Evolutionary conservation across 2,888 invertebrate genomes (phyloP).

Genomic region (Nephrocerus scutellatus): DNA sequence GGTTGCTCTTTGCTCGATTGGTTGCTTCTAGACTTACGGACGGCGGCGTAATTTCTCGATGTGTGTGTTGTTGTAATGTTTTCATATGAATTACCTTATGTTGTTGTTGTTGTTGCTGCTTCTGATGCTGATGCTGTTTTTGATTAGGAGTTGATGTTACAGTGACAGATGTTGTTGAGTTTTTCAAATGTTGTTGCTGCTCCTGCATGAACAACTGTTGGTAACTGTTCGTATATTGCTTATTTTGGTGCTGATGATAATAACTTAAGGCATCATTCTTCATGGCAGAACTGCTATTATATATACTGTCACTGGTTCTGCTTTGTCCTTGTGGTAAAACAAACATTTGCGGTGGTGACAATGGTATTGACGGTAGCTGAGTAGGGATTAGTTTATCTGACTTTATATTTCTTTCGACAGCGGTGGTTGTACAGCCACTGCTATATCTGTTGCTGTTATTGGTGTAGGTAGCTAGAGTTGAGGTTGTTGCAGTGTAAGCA

Average conservation of each 20-base stretch:
- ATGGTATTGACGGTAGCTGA: constrained; percentile 4
- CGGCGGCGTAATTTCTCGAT: too few relatives aligned
- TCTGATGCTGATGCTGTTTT: constrained; percentile 16
- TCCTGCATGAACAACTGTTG: constrained; percentile 3
- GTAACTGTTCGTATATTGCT: constrained; percentile 10
- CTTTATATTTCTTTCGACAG: constrained; percentile 12
- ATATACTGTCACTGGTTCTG: too few relatives aligned
- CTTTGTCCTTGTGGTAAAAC: constrained; percentile 3
- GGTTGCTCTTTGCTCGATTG: constrained; percentile 13
- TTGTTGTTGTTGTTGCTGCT: constrained; percentile 7
- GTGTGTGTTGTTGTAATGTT: constrained; percentile 7
- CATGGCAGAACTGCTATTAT: too few relatives aligned
- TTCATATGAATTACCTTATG: constrained; percentile 5
- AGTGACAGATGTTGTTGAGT: constrained; percentile 2
- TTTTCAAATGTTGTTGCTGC: constrained; percentile 4
- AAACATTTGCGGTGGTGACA: constrained; percentile 4
- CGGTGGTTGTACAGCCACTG: constrained; percentile 4
- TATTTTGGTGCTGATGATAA: constrained; percentile 12
- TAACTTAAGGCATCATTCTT: too few relatives aligned
- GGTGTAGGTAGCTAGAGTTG: neutral
- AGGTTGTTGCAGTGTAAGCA: neutral
- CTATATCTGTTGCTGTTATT: constrained; percentile 11
- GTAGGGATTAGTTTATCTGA: constrained; percentile 4
- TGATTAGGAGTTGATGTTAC: constrained; percentile 15
- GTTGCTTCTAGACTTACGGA: too few relatives aligned